Conservation (phyloP, 2,888 invertebrate species). For the Euplagia quadripunctaria region DNA sequence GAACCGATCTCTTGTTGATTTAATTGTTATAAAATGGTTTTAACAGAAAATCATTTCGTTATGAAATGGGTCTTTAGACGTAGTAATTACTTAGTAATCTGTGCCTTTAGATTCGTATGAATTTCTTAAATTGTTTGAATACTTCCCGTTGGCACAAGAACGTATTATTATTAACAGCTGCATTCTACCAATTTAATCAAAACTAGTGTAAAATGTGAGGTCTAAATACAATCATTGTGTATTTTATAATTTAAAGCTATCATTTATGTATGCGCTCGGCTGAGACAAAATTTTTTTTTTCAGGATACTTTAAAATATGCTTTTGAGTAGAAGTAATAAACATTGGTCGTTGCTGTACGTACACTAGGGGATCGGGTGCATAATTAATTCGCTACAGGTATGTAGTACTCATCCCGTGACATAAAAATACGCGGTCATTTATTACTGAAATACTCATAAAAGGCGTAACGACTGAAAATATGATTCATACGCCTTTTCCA, state of each 20-base stretch:
- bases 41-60: no score
- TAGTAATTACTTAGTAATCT: neutral
- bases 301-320: neutral
- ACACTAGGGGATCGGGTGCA: slow-evolving; percentile 68
- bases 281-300: neutral
- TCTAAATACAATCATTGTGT: neutral
- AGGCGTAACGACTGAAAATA: slow-evolving; percentile 18
- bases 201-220: neutral
- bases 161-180: neutral
- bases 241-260: neutral
- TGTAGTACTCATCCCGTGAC: slow-evolving; percentile 40
- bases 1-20: neutral
- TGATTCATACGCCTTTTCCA: slow-evolving; percentile 25
- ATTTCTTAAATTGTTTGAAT: neutral
- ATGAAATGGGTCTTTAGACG: neutral
- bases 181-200: neutral
- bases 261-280: neutral
- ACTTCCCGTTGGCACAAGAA: neutral
- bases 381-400: slow-evolving; percentile 64
- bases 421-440: slow-evolving; percentile 27
- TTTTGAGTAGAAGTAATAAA: neutral
- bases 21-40: no score
- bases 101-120: neutral
- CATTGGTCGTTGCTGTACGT: slow-evolving; percentile 42
- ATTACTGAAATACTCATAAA: slow-evolving; percentile 20